A percentile compares a stretch with the other conserved stretches of the same genome.
Conservation (phyloP, 2,888 invertebrate genomes). For the Limenitis camilla region DNA sequence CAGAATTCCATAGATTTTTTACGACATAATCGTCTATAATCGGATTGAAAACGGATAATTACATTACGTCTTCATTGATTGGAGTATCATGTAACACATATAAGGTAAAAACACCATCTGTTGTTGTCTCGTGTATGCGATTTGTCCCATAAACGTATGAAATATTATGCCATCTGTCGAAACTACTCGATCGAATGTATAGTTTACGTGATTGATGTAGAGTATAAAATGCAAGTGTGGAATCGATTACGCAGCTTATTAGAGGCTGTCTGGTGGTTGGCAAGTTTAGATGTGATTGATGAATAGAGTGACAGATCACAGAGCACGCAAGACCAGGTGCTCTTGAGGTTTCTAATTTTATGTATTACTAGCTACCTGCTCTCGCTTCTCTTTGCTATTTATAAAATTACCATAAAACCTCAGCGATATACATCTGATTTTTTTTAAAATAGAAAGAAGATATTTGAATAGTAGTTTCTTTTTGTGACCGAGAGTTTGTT, state of each 20-base stretch:
- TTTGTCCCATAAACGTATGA: slow-evolving; percentile 45
- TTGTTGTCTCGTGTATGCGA: slow-evolving; percentile 51
- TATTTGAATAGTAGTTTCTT: too few species aligned
- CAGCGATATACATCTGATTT: too few species aligned
- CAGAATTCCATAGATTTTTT: too few species aligned
- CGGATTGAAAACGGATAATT: too few species aligned
- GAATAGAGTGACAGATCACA: slow-evolving; percentile 48
- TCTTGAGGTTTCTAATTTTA: slow-evolving; percentile 45
- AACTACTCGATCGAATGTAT: slow-evolving; percentile 23
- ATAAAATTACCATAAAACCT: too few species aligned
- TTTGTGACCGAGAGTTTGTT: too few species aligned
- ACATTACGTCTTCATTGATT: too few species aligned
- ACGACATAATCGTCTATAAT: too few species aligned
- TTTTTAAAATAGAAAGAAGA: too few species aligned
- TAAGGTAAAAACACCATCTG: slow-evolving; percentile 44
- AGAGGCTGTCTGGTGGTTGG: slow-evolving; percentile 45
- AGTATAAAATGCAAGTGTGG: slow-evolving; percentile 36
- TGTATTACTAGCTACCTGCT: too few species aligned
- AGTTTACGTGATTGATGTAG: slow-evolving; percentile 29
- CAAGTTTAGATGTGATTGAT: slow-evolving; percentile 60
- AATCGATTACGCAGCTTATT: slow-evolving; percentile 38
- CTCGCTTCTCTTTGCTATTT: too few species aligned
- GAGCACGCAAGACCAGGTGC: slow-evolving; percentile 52
- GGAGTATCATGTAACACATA: slow-evolving; percentile 29
- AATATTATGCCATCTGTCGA: slow-evolving; percentile 39